Percentiles rank a stretch among this genome's conserved stretches.
Evolutionary conservation across 23 tunicate genomes (phyloP).

Genomic region (Clavelina lepadiformis): DNA sequence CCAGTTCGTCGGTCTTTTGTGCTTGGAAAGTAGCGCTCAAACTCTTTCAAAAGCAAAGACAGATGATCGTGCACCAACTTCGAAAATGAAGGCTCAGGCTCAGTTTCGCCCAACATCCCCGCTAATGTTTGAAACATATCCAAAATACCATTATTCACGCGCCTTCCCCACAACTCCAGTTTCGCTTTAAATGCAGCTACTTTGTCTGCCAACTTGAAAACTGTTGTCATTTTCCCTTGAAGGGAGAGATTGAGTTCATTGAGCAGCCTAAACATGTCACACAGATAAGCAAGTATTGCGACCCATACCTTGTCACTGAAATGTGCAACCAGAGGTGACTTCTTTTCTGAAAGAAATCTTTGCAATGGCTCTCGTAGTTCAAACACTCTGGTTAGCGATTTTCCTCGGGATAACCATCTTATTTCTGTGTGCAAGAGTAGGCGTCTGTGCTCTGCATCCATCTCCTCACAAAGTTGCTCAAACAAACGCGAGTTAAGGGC

Average conservation of each 20-base stretch:
- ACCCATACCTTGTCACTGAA: too few species aligned
- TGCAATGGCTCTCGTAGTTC: slow-evolving; percentile 21
- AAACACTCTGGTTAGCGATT: slow-evolving; percentile 19
- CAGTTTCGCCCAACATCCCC: too few species aligned
- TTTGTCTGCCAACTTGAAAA: slow-evolving; percentile 36
- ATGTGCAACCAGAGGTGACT: slow-evolving; percentile 24
- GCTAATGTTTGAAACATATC: slow-evolving; percentile 19
- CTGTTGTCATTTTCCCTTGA: too few species aligned
- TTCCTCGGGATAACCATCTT: slow-evolving; percentile 21
- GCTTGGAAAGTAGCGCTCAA: too few species aligned
- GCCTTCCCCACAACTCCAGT: slow-evolving; percentile 39
- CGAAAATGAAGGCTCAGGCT: slow-evolving; percentile 6
- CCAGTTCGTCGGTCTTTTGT: too few species aligned
- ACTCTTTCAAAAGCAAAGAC: too few species aligned
- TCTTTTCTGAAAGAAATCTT: slow-evolving; percentile 19
- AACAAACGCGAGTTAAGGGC: slow-evolving; percentile 57
- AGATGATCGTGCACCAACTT: too few species aligned
- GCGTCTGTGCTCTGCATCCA: slow-evolving; percentile 29
- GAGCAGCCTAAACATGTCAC: too few species aligned
- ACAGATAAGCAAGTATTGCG: too few species aligned
- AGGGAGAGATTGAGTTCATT: too few species aligned
- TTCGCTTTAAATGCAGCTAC: slow-evolving; percentile 36
- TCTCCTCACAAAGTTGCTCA: slow-evolving; percentile 37
- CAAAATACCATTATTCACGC: slow-evolving; percentile 18
- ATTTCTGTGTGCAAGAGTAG: slow-evolving; percentile 19